Evolutionary conservation across 2,113 vertebrate species (phyloP), one percentile per base, ranked within the genome.

Genomic region (Sinocyclocheilus anshuiensis): DNA sequence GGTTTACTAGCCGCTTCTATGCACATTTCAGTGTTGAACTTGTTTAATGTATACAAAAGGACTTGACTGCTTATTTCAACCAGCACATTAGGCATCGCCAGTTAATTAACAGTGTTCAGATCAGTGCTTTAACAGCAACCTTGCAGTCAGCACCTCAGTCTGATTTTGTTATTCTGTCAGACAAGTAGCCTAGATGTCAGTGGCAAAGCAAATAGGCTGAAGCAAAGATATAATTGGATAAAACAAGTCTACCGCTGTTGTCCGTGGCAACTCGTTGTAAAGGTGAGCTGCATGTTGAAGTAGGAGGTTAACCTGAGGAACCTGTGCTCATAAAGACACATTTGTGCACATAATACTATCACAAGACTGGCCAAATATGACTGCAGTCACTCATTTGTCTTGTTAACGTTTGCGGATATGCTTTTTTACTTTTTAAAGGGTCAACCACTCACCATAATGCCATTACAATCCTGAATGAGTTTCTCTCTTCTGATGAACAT

Each of bases 201-300:
- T 22, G 15, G 53, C 48, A 77, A 82, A 86, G 83, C 42, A 39
- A 77, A 33, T 48, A 57, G 22, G 63, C 77, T 22, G 8, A 81
- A 39, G 71, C 36, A 59, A 63, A 82, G 77, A 82, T 59, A 81
- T 88, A 88, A 85, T 85, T 84, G 42, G 71, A 81, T 85, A 53
- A 84, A 81, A 81, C 50, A 55, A 33, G 24, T 61, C 71, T 81
- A 59, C 22, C 22, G 4, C 33, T n/a, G 86, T 81, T 48, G 76
- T 87, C 82, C 42, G 20, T 77, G 42, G 69, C 57, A 84, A 87
- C 69, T 45, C 69, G 5, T 65, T 29, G 13, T 65, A 65, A 76
- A 36, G 67, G 77, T 57, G 48, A 55, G 29, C 6, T 42, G 33
- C 4, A n/a, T 33, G 65, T 6, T 26, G 50, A 80, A 72, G 26